A percentile compares a stretch with the other conserved stretches of the same genome.
Evolutionary conservation across 2,888 invertebrate genomes (phyloP).

Genomic region (Leptura quadrifasciata): DNA sequence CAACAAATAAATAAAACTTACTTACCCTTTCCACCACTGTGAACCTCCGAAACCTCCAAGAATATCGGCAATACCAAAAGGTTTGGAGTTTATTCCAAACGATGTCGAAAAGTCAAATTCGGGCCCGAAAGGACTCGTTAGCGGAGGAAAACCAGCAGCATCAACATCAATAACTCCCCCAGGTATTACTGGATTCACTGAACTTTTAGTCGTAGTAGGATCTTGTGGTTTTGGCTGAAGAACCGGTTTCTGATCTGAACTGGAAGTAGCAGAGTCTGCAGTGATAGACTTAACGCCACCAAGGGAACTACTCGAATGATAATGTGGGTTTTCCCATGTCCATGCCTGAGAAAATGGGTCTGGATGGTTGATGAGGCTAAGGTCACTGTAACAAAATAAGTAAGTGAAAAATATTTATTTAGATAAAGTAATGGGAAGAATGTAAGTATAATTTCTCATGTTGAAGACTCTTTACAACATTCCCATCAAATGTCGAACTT

Average conservation of each 20-base stretch:
- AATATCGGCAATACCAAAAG: slow-evolving; percentile 66
- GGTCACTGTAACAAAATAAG: slow-evolving; percentile 47
- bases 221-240: slow-evolving; percentile 27
- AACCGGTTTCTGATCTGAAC: slow-evolving; percentile 59
- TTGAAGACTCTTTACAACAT: too few relatives aligned
- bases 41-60: slow-evolving; percentile 62
- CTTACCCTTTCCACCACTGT: slow-evolving; percentile 76
- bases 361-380: slow-evolving; percentile 50
- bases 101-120: slow-evolving; percentile 59
- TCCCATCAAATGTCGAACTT: too few relatives aligned
- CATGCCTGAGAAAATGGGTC: slow-evolving; percentile 46
- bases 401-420: background rate
- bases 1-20: slow-evolving; percentile 37
- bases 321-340: slow-evolving; percentile 51
- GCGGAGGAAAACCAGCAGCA: slow-evolving; percentile 52
- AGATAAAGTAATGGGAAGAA: background rate
- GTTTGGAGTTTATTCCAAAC: slow-evolving; percentile 49
- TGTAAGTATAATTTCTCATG: background rate
- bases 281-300: slow-evolving; percentile 27
- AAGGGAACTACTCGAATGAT: slow-evolving; percentile 42
- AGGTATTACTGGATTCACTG: slow-evolving; percentile 37
- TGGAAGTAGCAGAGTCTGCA: slow-evolving; percentile 58
- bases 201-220: slow-evolving; percentile 23
- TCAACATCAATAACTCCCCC: slow-evolving; percentile 51
- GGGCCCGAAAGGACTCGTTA: slow-evolving; percentile 54